Evolutionary conservation across 2,113 vertebrate species (phyloP).

Genomic region (Typhlomys cinereus): DNA sequence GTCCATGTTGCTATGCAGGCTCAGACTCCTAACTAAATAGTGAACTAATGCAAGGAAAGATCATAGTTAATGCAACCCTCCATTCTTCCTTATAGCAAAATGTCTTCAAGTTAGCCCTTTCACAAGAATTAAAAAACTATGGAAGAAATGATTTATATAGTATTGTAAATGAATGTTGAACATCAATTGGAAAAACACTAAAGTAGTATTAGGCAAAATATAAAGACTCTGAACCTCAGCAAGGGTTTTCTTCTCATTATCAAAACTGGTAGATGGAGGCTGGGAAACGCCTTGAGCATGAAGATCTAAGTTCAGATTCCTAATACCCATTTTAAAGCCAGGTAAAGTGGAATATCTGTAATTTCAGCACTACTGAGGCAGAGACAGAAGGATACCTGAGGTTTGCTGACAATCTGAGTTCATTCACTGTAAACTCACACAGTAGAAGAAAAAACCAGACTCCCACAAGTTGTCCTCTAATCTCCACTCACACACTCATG

Average conservation of each 20-base stretch:
- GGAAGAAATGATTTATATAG: slow-evolving; percentile 18
- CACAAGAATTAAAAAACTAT: slow-evolving; percentile 19
- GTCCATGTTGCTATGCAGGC: neutral
- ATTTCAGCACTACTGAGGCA: too few relatives aligned
- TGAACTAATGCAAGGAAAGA: neutral
- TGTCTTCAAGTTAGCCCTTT: neutral
- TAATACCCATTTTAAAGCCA: neutral
- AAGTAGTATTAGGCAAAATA: slow-evolving; percentile 41
- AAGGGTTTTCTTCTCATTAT: neutral
- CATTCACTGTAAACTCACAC: too few relatives aligned
- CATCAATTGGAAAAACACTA: neutral
- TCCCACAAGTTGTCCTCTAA: neutral
- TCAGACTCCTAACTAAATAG: neutral
- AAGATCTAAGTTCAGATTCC: too few relatives aligned
- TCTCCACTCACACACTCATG: neutral
- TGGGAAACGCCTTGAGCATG: neutral
- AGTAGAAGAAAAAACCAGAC: too few relatives aligned
- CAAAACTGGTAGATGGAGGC: neutral
- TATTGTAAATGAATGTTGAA: neutral
- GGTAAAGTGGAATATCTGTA: too few relatives aligned
- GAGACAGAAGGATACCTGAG: too few relatives aligned
- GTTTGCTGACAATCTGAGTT: too few relatives aligned
- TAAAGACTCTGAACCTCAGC: neutral
- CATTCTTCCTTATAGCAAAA: slow-evolving; percentile 23
- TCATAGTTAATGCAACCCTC: neutral